Conservation (phyloP, 2,888 invertebrate species). For the Spodoptera picta region DNA sequence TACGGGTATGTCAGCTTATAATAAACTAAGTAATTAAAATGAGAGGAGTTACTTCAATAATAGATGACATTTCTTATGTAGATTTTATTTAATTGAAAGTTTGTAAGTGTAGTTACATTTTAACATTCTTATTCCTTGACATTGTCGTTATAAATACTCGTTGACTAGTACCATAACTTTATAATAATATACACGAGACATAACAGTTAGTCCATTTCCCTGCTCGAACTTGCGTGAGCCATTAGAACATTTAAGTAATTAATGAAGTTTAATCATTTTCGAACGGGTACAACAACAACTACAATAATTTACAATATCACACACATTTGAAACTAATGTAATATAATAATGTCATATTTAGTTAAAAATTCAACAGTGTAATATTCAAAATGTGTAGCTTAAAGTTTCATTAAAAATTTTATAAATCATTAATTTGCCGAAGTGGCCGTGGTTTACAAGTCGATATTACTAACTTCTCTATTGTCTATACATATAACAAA, state of each 20-base stretch:
- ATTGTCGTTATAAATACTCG: constrained; percentile 82
- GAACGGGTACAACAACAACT: constrained; percentile 58
- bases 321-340: constrained; percentile 59
- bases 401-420: constrained; percentile 41
- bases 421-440: constrained; percentile 48
- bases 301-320: constrained; percentile 60
- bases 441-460: constrained; percentile 43
- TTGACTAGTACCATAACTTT: constrained; percentile 81
- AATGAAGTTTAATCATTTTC: constrained; percentile 41
- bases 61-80: constrained; percentile 75
- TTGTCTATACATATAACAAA: constrained; percentile 44
- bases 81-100: constrained; percentile 85
- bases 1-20: constrained; percentile 1
- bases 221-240: constrained; percentile 49
- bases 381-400: constrained; percentile 60
- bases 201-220: constrained; percentile 45
- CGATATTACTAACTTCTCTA: constrained; percentile 41
- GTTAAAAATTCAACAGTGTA: constrained; percentile 61
- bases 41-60: constrained; percentile 68
- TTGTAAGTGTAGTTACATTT: constrained; percentile 83
- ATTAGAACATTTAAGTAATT: constrained; percentile 30
- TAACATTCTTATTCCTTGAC: constrained; percentile 79
- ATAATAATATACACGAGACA: constrained; percentile 68
- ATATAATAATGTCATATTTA: constrained; percentile 44
- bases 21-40: constrained; percentile 7